Evolutionary conservation across 2,888 invertebrate species (phyloP).

Genomic region (Drosophila subsilvestris): DNA sequence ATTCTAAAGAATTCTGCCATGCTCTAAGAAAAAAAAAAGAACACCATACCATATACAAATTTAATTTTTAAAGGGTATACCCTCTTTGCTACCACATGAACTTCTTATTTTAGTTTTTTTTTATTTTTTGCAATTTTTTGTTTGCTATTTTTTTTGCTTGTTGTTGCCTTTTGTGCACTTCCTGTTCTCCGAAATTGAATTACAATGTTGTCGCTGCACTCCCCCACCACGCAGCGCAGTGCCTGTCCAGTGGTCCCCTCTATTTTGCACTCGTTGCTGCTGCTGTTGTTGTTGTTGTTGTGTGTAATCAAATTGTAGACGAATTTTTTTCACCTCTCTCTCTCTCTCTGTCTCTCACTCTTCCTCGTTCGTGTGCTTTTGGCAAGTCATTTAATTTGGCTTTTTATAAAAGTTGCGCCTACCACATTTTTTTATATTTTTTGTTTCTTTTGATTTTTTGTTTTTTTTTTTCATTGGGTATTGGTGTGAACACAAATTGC

Average conservation of each 20-base stretch:
- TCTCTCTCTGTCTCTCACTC: constrained; percentile 9
- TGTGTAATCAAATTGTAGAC: constrained; percentile 67
- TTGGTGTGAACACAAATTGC: constrained; percentile 49
- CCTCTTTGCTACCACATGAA: background rate
- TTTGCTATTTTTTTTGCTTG: constrained; percentile 22
- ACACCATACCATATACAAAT: too few species aligned
- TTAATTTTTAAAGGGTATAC: background rate
- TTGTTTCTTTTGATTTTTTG: constrained; percentile 20
- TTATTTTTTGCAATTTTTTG: constrained; percentile 11
- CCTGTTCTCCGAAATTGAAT: constrained; percentile 67
- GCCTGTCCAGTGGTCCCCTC: background rate
- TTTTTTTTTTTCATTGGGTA: constrained; percentile 30
- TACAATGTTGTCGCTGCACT: constrained; percentile 68
- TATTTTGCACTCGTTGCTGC: constrained; percentile 30
- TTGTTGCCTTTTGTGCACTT: constrained; percentile 58
- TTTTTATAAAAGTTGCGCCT: constrained; percentile 62
- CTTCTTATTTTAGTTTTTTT: background rate
- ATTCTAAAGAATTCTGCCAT: too few species aligned
- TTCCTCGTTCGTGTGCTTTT: constrained; percentile 33
- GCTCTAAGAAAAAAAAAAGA: too few species aligned
- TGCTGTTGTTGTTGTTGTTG: constrained; percentile 45
- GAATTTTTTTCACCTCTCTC: constrained; percentile 37
- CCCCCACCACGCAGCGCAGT: background rate
- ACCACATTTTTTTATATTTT: constrained; percentile 27
- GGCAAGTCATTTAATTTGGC: constrained; percentile 58